Percentiles rank a stretch among this genome's conserved stretches.
phyloP scores from a whole-genome alignment of 53 echinoderm and acorn worm species.

The Astropecten irregularis region DNA sequence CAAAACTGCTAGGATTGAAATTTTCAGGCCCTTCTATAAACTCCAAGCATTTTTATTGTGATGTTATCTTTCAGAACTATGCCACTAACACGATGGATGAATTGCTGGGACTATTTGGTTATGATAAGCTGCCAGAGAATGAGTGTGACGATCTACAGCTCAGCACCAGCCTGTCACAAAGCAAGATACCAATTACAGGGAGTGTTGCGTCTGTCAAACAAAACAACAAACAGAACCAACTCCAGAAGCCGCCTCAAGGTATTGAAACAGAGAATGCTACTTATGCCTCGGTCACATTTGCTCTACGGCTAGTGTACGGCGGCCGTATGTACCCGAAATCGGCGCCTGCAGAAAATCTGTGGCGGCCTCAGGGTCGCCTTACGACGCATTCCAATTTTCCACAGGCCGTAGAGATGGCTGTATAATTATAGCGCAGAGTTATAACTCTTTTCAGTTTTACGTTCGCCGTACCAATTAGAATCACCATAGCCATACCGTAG shows the following conservation, averaged over 20 bases:
- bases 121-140: conserved; percentile 34
- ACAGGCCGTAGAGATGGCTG: not conserved
- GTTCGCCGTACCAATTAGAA: conserved; percentile 1
- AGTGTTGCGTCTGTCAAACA: conserved; percentile 22
- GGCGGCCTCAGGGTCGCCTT: no score
- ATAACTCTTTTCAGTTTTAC: not conserved
- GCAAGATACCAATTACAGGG: conserved; percentile 46
- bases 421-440: not conserved
- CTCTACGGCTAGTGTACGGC: no score
- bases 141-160: conserved; percentile 20
- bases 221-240: conserved; percentile 9
- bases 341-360: no score
- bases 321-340: no score
- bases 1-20: no score
- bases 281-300: no score
- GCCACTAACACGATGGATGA: conserved; percentile 62
- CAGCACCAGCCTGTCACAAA: conserved; percentile 22
- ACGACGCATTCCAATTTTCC: no score
- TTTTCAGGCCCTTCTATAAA: no score
- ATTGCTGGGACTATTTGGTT: conserved; percentile 56
- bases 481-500: not conserved
- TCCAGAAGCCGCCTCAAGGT: conserved; percentile 9
- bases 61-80: conserved; percentile 39
- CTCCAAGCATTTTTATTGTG: no score
- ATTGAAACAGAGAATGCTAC: no score